These are phyloP conservation scores for Thaleichthys pacificus DNA, from an alignment of 2,797 vertebrate species.

Conservation along the genomic window DNA sequence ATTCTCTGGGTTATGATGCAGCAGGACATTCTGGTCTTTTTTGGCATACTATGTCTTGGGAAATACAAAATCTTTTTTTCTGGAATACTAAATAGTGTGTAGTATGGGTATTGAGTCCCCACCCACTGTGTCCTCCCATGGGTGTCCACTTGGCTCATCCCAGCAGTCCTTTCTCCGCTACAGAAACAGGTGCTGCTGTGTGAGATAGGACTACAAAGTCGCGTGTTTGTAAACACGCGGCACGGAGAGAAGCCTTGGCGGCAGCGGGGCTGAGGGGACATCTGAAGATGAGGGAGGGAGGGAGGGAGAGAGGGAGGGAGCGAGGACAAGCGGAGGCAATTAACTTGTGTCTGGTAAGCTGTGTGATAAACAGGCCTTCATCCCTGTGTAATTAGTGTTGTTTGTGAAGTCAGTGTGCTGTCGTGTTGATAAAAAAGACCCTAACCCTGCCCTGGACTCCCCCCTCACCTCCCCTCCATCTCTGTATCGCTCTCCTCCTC, in stretches of 20 bases:
- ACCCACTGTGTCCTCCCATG: not conserved
- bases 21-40: too few relatives aligned
- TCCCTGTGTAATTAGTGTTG: conserved; percentile 76
- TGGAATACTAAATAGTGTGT: not conserved
- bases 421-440: conserved; percentile 63
- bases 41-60: too few relatives aligned
- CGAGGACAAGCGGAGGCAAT: conserved; percentile 70
- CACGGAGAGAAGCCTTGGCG: not conserved
- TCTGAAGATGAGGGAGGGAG: not conserved
- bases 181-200: not conserved
- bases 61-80: too few relatives aligned
- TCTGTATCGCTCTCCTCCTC: not conserved
- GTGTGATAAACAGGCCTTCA: conserved; percentile 76
- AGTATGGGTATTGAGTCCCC: not conserved
- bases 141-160: not conserved
- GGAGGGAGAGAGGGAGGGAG: not conserved
- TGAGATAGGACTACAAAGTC: not conserved
- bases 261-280: not conserved
- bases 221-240: not conserved
- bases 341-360: conserved; percentile 76
- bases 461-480: conserved; percentile 19
- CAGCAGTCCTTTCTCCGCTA: not conserved
- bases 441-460: conserved; percentile 23
- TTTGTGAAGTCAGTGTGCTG: conserved; percentile 74
- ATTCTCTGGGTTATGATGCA: not conserved